A percentile compares a stretch with the other conserved stretches of the same genome.
phyloP scores from a whole-genome alignment of 2,113 vertebrate species.

The Crypturellus undulatus region DNA sequence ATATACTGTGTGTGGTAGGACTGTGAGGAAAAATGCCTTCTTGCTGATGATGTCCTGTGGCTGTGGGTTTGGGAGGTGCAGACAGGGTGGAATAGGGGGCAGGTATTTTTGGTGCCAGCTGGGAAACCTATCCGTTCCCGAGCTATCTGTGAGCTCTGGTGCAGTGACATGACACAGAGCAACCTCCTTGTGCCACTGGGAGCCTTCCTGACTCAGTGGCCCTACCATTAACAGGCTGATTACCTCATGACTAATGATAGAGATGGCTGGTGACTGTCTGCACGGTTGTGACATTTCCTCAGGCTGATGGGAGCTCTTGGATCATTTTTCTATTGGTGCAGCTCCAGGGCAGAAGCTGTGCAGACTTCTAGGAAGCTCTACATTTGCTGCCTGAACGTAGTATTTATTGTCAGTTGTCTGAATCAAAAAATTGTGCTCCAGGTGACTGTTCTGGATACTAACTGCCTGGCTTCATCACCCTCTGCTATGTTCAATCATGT shows the following conservation, averaged over 20 bases:
- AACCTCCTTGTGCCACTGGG: not conserved
- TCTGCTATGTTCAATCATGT: not conserved
- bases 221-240: not conserved
- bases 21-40: not conserved
- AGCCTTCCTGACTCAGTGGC: not conserved
- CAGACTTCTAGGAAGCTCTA: conserved; percentile 1
- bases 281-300: not conserved
- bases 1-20: not conserved
- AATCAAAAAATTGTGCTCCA: not conserved
- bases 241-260: not conserved
- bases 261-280: not conserved
- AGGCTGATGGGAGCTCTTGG: not conserved
- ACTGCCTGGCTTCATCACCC: not conserved
- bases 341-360: not conserved
- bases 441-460: not conserved
- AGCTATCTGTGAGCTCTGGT: not conserved
- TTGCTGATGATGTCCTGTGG: not conserved
- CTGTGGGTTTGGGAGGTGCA: not conserved
- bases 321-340: not conserved
- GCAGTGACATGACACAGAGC: not conserved
- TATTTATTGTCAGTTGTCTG: not conserved
- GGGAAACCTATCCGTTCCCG: not conserved
- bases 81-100: not conserved
- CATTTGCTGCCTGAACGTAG: not conserved
- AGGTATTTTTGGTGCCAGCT: not conserved